Evolutionary conservation across 1,140 invertebrate species (phyloP).

Genomic region (Listronotus oregonensis): DNA sequence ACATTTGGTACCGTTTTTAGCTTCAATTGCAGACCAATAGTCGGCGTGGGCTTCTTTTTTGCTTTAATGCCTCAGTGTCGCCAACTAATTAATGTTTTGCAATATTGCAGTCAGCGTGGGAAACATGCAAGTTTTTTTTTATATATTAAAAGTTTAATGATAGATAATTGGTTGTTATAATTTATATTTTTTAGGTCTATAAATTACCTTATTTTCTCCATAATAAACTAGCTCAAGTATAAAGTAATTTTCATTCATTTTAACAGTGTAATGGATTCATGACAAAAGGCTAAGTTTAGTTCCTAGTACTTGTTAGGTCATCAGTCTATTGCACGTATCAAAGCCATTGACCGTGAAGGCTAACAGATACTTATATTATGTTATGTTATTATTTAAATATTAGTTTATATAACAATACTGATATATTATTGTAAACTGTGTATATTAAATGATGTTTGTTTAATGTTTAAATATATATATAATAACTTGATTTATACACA

Average conservation of each 20-base stretch:
- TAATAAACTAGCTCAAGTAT: slow-evolving; percentile 8
- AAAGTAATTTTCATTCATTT: neutral
- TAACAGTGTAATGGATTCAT: too few species aligned
- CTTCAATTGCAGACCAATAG: slow-evolving; percentile 9
- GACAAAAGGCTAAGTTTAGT: too few species aligned
- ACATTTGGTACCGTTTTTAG: slow-evolving; percentile 28
- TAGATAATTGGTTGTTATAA: neutral
- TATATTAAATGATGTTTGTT: too few species aligned
- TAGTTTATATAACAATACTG: too few species aligned
- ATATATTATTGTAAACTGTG: too few species aligned
- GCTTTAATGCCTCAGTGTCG: slow-evolving; percentile 17
- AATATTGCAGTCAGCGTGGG: slow-evolving; percentile 14
- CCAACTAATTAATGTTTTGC: slow-evolving; percentile 20
- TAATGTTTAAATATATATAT: too few species aligned
- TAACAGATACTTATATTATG: too few species aligned
- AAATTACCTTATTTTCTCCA: neutral
- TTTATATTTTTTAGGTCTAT: neutral
- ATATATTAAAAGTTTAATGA: slow-evolving; percentile 2
- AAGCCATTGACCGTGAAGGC: too few species aligned
- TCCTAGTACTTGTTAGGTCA: too few species aligned
- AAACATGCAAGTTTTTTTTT: slow-evolving; percentile 20
- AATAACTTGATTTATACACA: too few species aligned
- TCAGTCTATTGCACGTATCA: too few species aligned
- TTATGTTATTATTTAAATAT: too few species aligned
- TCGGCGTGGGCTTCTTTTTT: slow-evolving; percentile 21